Conservation (phyloP, 2,888 invertebrate genomes). For the Tenthredo scrophulariae region DNA sequence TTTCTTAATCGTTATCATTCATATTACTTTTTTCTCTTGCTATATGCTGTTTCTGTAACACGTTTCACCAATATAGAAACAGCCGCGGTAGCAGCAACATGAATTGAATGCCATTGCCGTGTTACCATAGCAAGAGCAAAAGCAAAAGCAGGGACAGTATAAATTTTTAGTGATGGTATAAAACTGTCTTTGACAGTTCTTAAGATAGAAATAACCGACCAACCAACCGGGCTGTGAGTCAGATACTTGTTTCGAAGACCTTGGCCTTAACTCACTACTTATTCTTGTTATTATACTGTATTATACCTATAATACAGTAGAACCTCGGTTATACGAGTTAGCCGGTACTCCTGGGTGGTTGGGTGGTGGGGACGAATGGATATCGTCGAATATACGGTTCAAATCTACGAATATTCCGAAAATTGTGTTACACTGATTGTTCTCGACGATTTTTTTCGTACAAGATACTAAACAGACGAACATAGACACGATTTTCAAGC, state of each 20-base stretch:
- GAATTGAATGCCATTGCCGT: not conserved
- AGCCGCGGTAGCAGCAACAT: not conserved
- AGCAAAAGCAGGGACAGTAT: not conserved
- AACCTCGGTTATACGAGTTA: too few species aligned
- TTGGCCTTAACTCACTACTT: slow-evolving; percentile 49
- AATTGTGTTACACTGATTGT: too few species aligned
- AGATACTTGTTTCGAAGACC: slow-evolving; percentile 43
- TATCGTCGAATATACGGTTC: not conserved
- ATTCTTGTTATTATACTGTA: not conserved
- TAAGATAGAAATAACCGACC: slow-evolving; percentile 34
- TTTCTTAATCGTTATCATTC: not conserved
- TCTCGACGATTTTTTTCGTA: too few species aligned
- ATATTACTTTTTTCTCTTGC: too few species aligned
- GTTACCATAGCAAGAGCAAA: not conserved
- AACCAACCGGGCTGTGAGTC: slow-evolving; percentile 1
- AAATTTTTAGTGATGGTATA: not conserved
- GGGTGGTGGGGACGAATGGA: too few species aligned
- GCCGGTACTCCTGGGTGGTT: too few species aligned
- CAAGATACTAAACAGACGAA: too few species aligned
- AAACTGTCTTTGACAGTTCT: slow-evolving; percentile 48
- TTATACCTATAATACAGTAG: too few species aligned
- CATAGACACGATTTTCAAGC: too few species aligned
- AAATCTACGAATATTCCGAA: too few species aligned
- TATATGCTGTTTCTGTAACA: too few species aligned
- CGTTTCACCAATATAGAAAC: not conserved